Conservation (phyloP, 2,888 invertebrate genomes). For the Megaustenia siamemsis region DNA sequence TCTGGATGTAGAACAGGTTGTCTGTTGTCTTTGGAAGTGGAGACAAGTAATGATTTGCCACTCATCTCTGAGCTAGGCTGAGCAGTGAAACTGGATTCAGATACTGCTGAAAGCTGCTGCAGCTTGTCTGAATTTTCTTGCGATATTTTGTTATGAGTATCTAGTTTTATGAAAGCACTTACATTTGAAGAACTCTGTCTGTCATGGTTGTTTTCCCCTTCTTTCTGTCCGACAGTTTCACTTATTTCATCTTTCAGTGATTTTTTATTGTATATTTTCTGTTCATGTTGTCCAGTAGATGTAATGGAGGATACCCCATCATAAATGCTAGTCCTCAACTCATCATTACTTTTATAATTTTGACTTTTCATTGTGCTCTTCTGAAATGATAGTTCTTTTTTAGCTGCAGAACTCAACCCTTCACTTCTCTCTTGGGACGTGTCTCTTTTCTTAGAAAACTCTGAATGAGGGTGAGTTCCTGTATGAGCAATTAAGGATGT, state of each 20-base stretch:
- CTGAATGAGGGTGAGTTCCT: not conserved
- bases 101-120: not conserved
- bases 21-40: not conserved
- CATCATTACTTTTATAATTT: not conserved
- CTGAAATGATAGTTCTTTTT: not conserved
- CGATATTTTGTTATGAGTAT: not conserved
- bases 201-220: not conserved
- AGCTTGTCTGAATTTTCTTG: not conserved
- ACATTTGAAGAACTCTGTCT: not conserved
- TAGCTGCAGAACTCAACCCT: not conserved
- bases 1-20: not conserved
- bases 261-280: constrained; percentile 50
- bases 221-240: constrained; percentile 49
- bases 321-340: not conserved
- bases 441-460: not conserved
- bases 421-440: not conserved
- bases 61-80: not conserved
- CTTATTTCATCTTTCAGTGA: constrained; percentile 55
- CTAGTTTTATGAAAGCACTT: not conserved
- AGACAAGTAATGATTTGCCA: not conserved
- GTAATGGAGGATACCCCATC: constrained; percentile 26
- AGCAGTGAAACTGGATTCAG: not conserved
- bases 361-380: not conserved
- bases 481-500: no score
- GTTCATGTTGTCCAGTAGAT: constrained; percentile 48